Evolutionary conservation across 2,113 vertebrate species (phyloP), one percentile per base, ranked within the genome.

Genomic region (Aphyosemion australe): DNA sequence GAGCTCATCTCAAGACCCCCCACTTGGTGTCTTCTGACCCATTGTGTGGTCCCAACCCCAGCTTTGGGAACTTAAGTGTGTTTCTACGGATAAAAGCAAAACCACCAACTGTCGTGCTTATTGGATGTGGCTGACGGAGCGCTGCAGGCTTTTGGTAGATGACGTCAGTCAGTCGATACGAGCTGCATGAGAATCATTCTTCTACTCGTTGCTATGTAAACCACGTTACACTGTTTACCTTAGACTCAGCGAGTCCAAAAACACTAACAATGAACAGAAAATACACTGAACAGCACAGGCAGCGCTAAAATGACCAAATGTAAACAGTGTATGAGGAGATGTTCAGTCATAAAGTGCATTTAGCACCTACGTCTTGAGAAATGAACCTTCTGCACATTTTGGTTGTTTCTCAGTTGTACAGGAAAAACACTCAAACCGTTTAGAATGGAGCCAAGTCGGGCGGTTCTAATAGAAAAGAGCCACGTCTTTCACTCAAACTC

Each of bases 161-260:
- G 77, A 79, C 31, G 48, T 78, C 76, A 46, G 48, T 78, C 76
- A 46, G 59, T 73, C 11, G 8, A 46, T 50, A 53, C 41, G 42
- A 6, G 37, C 34, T 5, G 34, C 34, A 54, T 55, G 56, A 60
- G 64, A 62, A 74, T 61, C 63, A 83, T 81, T 56, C 77, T 79
- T 69, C 53, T 76, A 69, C 76, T 79, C 65, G 34, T 37, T 42
- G 43, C 65, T 82, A 77, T 76, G 80, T 87, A 84, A 89, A 86
- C 83, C 39, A n/a, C 72, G 45, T 70, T 47, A 1, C 63, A 42
- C 39, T 78, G 81, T 87, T 87, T 90, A 86, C 72, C 31, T 80
- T 65, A 70, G 49, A 48, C n/a, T 77, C 64, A 78, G 74, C 34
- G 51, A 57, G n/a, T 37, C 77, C 74, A 79, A 32, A 37, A 10